Base-by-base conservation (phyloP, 2,888 invertebrate species). In the Cosmia pyralina region DNA sequence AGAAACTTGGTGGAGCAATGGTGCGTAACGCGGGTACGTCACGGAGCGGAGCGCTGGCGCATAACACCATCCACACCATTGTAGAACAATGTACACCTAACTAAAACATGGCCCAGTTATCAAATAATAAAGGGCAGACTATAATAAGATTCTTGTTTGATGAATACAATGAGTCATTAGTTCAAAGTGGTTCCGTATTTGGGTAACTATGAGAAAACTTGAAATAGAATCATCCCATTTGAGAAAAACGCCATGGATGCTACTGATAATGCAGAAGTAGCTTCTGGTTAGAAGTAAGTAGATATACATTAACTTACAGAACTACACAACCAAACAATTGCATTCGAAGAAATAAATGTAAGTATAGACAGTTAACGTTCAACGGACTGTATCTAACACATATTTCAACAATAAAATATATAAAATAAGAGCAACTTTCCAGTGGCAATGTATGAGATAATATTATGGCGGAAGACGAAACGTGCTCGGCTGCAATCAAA, bases 1-100 rank as follows among this genome's bases (percentile, higher is more conserved):
- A 94, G 95, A 95, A 94, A 94, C 93, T 90, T 87, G 90, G 83
- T 73, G 86, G 81, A 64, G 92, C 94, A 88, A 93, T 95, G 93
- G 90, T 70, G 95, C 95, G 91, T 89, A 89, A 91, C 92, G 87
- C 84, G 86, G 89, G 91, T 89, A 91, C 89, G 90, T 90, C 87
- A 90, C 90, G 88, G 83, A 87, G 87, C 85, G 85, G 89, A 85
- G 89, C 85, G 82, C 84, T 82, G 82, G 88, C 83, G 84, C 85
- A 85, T 80, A 82, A 76, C 71, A 78, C 75, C 77, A 80, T 81
- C 77, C 74, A 79, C 78, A 77, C 65, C 75, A 74, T 77, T 83
- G 77, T 72, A 69, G 69, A 79, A 67, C 60, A 63, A 62, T 71
- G 62, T 71, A 55, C 69, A 55, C 53, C n/a, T 58, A 72, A 71